Evolutionary conservation across 2,797 vertebrate genomes (phyloP).

Genomic region (Buphagus erythrorhynchus): DNA sequence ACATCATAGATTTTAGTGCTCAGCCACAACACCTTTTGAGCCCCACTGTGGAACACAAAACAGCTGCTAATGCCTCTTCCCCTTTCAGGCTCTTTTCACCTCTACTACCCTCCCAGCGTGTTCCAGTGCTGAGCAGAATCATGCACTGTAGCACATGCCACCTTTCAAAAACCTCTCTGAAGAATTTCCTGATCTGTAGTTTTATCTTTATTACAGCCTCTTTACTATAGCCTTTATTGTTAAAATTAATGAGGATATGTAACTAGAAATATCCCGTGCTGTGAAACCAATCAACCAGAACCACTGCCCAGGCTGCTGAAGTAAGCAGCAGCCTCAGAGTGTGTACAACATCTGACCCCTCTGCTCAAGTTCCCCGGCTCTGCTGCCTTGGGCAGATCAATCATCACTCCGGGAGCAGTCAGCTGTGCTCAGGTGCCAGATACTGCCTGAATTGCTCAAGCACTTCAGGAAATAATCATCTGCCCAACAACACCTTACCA

Average conservation of each 20-base stretch:
- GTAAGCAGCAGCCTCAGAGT: not conserved
- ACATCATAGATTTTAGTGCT: not conserved
- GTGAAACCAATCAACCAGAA: not conserved
- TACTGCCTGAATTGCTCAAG: not conserved
- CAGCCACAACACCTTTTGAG: not conserved
- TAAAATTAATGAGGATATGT: fast-evolving
- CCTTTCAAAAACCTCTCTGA: not conserved
- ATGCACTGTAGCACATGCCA: fast-evolving
- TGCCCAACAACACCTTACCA: not conserved
- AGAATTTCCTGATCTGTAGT: not conserved
- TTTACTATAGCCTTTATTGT: not conserved
- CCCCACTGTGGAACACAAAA: not conserved
- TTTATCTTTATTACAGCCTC: not conserved
- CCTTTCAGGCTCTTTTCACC: not conserved
- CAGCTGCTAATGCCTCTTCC: not conserved
- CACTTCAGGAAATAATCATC: not conserved
- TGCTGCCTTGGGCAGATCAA: not conserved
- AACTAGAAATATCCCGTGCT: not conserved
- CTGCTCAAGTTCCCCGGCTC: fast-evolving
- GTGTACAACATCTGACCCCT: fast-evolving
- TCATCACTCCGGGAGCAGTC: not conserved
- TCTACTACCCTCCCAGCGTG: not conserved
- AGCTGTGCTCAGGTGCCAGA: not conserved
- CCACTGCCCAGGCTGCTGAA: not conserved
- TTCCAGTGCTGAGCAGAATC: not conserved